Base-by-base conservation (phyloP, 2,113 vertebrate genomes). In the Blennius ocellaris region DNA sequence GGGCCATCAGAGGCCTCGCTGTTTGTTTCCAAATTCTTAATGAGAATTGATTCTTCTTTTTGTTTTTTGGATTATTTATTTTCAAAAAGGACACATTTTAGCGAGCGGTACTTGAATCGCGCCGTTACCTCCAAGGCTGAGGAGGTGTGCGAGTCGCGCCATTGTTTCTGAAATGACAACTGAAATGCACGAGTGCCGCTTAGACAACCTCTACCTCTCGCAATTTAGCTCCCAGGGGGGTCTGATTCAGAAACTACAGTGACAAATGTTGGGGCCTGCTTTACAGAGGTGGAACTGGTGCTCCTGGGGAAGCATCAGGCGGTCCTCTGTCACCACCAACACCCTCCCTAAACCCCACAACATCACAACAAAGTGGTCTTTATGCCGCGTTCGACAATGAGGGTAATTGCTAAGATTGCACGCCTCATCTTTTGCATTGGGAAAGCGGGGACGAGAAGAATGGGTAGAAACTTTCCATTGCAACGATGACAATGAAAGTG, bases 121-220 rank as follows among this genome's bases (percentile, higher is more conserved):
- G 45, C 74, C 45, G 38, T 75, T 74, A 57, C 79, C 72, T 75
- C 68, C 47, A 60, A 81, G 70, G 77, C 81, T 83, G 67, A 85
- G 61, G 86, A 76, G 67, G 60, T 74, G 64, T 72, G 83, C 83
- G 85, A 85, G 84, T 91, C 84, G 86, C 2, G 11, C 63, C 85
- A 81, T 91, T 92, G 90, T 91, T 87, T 89, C 81, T 66, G 62
- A 80, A 89, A 86, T 58, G 62, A 86, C 66, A 85, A 75, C 78
- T 67, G 58, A 76, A 85, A 86, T 77, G 84, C 71, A 69, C 56
- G 61, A 87, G 80, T 84, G 84, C 64, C 63, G 85, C 81, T 89
- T 82, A 86, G 83, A 76, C 78, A 82, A 81, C 69, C 59, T 85
- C 86, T 85, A 83, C 78, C 81, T 88, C 87, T 86, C 58, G 41